These are phyloP conservation scores for Azemiops feae DNA, from an alignment of 2,113 vertebrate genomes.

Conservation along the genomic window DNA sequence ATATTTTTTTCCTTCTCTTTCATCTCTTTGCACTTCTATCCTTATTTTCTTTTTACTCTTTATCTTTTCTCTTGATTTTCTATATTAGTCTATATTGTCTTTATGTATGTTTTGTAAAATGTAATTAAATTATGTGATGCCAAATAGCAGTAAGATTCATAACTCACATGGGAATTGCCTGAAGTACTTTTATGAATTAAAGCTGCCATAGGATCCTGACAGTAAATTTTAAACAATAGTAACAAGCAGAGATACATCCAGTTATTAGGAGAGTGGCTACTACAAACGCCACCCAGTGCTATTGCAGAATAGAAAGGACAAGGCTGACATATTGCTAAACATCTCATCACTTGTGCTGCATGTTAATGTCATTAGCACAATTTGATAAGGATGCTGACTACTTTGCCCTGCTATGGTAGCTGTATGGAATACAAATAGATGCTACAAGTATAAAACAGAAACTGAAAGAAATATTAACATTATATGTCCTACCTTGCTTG, in stretches of 20 bases:
- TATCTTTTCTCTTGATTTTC: neutral
- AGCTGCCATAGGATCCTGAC: neutral
- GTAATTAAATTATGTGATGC: neutral
- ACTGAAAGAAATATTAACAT: neutral
- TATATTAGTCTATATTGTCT: neutral
- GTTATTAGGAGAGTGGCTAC: neutral
- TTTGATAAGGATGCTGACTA: neutral
- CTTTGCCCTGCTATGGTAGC: neutral
- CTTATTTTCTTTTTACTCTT: neutral
- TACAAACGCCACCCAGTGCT: neutral
- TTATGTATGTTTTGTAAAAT: neutral
- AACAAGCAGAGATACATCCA: neutral
- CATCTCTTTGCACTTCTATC: too few relatives aligned
- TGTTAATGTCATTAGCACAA: neutral
- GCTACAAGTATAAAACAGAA: neutral
- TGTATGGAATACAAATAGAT: neutral
- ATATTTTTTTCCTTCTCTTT: too few relatives aligned
- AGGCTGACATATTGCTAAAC: neutral
- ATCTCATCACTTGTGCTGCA: neutral
- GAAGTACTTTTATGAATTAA: neutral
- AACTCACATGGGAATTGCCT: neutral
- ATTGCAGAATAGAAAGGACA: neutral
- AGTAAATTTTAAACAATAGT: neutral
- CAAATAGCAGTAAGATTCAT: neutral
- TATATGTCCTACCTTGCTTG: conserved; percentile 82